Percentiles rank a stretch among this genome's conserved stretches.
These are phyloP conservation scores for Oophaga sylvatica DNA, from an alignment of 2,797 vertebrate genomes.

Conservation along the genomic window DNA sequence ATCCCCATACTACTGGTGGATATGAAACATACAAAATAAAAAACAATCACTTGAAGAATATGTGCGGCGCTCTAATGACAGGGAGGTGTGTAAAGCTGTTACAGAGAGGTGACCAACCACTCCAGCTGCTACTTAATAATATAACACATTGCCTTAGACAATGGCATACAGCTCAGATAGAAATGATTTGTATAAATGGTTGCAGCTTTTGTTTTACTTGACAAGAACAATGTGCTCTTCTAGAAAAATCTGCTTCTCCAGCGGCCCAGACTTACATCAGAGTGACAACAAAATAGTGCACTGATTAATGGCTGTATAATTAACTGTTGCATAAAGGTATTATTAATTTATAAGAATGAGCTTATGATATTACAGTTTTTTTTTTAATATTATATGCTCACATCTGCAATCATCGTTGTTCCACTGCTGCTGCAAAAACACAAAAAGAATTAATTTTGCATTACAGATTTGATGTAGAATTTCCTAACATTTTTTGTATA, in stretches of 20 bases:
- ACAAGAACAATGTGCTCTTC: slow-evolving; percentile 24
- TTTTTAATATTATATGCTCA: background rate
- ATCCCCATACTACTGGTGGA: background rate
- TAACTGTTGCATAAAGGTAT: background rate
- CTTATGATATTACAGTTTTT: background rate
- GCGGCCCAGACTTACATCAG: background rate
- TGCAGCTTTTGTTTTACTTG: slow-evolving; percentile 29
- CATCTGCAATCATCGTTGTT: background rate
- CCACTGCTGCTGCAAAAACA: no score
- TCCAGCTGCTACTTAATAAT: slow-evolving; percentile 36
- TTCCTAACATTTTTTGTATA: no score
- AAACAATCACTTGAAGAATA: slow-evolving; percentile 20
- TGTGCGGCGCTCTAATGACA: slow-evolving; percentile 18
- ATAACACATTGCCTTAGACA: slow-evolving; percentile 23
- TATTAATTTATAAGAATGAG: background rate
- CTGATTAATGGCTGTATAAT: background rate
- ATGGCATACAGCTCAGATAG: background rate
- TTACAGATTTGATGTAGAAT: background rate
- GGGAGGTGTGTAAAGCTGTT: slow-evolving; percentile 32
- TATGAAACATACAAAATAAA: background rate
- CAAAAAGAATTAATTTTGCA: background rate
- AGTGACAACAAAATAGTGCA: background rate
- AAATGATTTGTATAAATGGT: slow-evolving; percentile 8
- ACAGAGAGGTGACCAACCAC: slow-evolving; percentile 24
- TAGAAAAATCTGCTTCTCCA: background rate